A percentile compares a stretch with the other conserved stretches of the same genome.
Evolutionary conservation across 2,797 vertebrate species (phyloP).

Genomic region (Brachymystax lenok): DNA sequence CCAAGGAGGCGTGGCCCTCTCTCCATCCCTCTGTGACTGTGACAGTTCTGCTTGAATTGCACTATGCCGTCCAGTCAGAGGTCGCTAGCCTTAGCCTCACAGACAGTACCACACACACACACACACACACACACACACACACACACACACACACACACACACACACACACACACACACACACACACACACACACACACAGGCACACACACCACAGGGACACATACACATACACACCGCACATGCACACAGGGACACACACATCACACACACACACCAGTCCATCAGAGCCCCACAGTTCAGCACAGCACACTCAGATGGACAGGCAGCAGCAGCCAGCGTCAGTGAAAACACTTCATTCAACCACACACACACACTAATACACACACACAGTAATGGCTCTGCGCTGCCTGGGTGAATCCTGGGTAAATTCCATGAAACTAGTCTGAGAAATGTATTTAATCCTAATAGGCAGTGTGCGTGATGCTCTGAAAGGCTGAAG

Average conservation of each 20-base stretch:
- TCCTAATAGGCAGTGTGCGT: background rate
- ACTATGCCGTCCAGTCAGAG: slow-evolving; percentile 52
- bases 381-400: slow-evolving; percentile 10
- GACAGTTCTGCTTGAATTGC: slow-evolving; percentile 58
- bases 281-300: slow-evolving; percentile 37
- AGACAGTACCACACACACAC: background rate
- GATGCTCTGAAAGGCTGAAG: background rate
- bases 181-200: too few species aligned
- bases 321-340: slow-evolving; percentile 51
- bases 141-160: too few species aligned
- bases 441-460: slow-evolving; percentile 9
- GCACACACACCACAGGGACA: too few species aligned
- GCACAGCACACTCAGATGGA: slow-evolving; percentile 43
- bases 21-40: slow-evolving; percentile 15
- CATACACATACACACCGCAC: too few species aligned
- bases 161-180: too few species aligned
- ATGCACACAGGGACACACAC: background rate
- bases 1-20: too few species aligned
- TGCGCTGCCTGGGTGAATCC: slow-evolving; percentile 25
- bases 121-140: background rate
- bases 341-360: slow-evolving; percentile 23
- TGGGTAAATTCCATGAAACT: slow-evolving; percentile 10
- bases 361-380: background rate
- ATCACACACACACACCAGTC: slow-evolving; percentile 18
- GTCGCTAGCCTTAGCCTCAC: slow-evolving; percentile 34